Base-by-base conservation (phyloP, 2,888 invertebrate species). In the Anodontia alba region DNA sequence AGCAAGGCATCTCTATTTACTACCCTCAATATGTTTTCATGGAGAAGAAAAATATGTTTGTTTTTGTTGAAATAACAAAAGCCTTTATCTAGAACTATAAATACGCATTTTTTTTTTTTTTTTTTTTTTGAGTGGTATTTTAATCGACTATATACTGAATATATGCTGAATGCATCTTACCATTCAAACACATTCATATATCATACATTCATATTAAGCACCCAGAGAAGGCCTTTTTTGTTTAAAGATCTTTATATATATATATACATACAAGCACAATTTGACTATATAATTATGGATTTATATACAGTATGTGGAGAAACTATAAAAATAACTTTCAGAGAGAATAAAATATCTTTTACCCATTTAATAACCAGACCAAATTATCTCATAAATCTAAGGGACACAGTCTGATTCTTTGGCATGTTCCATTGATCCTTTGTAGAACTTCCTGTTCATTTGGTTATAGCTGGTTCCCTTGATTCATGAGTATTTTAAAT, bases 181-280 rank as follows among this genome's bases (percentile, higher is more conserved):
- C 46, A 46, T 46, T 46, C 46, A 46, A 3, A 46, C 46, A 46
- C 46, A 46, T 20, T 20, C 17, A 46, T 46, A 8, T 3, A 46
- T 38, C 12, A 12, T 3, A 2, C 46, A 46, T 46, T 12, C 46
- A 46, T 46, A 15, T 17, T 17, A 15, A 46, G 46, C 46, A 46
- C 46, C 5, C 46, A 3, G n/a, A 54, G 7, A 62, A 62, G 62
- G 62, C 62, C 62, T 62, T 62, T 62, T 62, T 57, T 62, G 33
- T 17, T 12, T 62, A 62, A 62, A 62, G 62, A 62, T 62, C 29
- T 62, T 12, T 33, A 62, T 62, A 62, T 62, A 62, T 54, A 8
- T 54, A 54, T 62, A 29, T 62, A 62, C 62, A 62, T 62, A 62
- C 62, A 62, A 62, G 62, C 62, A 62, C 62, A 62, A 62, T 31